Base-by-base conservation (phyloP, 2,113 vertebrate species). In the Cromileptes altivelis region DNA sequence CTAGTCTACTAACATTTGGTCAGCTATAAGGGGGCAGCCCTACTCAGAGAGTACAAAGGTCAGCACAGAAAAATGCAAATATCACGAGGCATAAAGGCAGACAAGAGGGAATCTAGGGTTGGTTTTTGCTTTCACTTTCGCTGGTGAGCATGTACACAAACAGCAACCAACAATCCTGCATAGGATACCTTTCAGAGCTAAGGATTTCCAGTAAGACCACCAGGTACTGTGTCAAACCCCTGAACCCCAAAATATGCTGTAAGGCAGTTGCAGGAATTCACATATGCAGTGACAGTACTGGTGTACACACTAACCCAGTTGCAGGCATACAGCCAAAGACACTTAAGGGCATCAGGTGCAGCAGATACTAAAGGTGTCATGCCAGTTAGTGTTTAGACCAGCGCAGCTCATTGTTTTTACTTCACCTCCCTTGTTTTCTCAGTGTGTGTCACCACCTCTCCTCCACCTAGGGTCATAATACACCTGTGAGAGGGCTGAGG, bases 401-500 rank as follows among this genome's bases (percentile, higher is more conserved):
- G 21, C n/a, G 1, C 9, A 19, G 45, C 14, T 25, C 3, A 6
- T 17, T 65, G 23, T 3, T 65, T 47, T 23, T 42, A 25, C 40
- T 47, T 65, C 40, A 23, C 42, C 12, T 7, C n/a, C 12, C 12
- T 23, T 13, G 21, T 64, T 64, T 37, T 45, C 63, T 10, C n/a
- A 49, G 42, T 18, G 63, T 18, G 63, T 17, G 37, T 55, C 33
- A 71, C n/a, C 30, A 71, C 15, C 17, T 30, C 56, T 42, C 27
- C 30, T 42, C 17, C 25, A 65, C 33, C 57, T 30, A 23, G 23
- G 67, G 37, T 65, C 74, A 57, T 53, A 45, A 80, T 18, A 60
- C 60, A 47, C 18, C 37, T 33, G 49, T 45, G 27, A 27, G 3
- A 75, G 19, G 13, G 27, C 27, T 55, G 19, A n/a, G 33, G 49